Evolutionary conservation across 1,140 invertebrate species (phyloP), one percentile per base, ranked within the genome.

Genomic region (Arion vulgaris): DNA sequence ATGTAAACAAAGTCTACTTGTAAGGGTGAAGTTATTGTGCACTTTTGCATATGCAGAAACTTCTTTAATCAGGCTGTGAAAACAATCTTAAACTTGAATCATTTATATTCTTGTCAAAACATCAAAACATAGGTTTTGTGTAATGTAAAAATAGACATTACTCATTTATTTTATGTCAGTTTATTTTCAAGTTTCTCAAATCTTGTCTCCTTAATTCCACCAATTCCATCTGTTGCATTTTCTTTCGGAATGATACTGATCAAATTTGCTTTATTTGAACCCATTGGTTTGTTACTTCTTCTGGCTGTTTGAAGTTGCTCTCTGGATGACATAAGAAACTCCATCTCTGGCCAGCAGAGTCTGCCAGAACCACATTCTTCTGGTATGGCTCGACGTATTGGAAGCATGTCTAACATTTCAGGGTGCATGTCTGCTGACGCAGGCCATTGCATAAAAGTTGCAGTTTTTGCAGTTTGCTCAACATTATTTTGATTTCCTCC

Each of bases 351-450:
- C 80, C 80, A 81, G 39, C 69, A 81, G 26, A 81, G 36, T 39
- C 71, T 62, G 26, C 80, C 45, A 13, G 36, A 39, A 49, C 49
- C 51, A 36, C 51, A 73, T 23, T 81, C 80, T 45, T 81, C 80
- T 15, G 71, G 45, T 66, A 53, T n/a, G 13, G 41, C 49, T 28
- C 71, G 41, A 39, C 80, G 34, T 32, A 81, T 71, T 36, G 80
- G 80, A 15, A 81, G 71, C 80, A 81, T 81, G 80, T 81, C 80
- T 19, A 81, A 49, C 80, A 81, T 81, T 36, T 81, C 80, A 13
- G 80, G 80, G 51, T 81, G 80, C 49, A 81, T 81, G 51, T 81
- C 80, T 62, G 80, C 69, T 23, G 80, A 34, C 4, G 80, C 69
- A 23, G 80, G 69, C 80, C 80, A 81, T 41, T 81, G 80, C 69